phyloP scores from a whole-genome alignment of 2,113 vertebrate species.

The Azemiops feae region DNA sequence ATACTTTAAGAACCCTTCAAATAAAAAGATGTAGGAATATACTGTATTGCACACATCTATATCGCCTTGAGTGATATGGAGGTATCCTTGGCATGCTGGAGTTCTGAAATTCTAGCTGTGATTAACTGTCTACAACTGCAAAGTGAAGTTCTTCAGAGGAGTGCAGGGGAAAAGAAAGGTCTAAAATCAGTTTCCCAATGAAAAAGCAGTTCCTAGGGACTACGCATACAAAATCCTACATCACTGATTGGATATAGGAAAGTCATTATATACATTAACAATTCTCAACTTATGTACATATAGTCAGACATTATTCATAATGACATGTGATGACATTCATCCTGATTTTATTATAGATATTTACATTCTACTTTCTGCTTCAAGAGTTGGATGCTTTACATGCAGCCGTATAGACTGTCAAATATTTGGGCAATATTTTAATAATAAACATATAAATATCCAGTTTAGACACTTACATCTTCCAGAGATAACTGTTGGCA shows the following conservation, averaged over 20 bases:
- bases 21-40: not conserved
- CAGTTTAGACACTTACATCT: conserved; percentile 45
- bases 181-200: not conserved
- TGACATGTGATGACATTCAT: not conserved
- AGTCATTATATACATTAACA: not conserved
- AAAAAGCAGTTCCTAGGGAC: not conserved
- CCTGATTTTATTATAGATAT: not conserved
- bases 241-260: not conserved
- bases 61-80: not conserved
- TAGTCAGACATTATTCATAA: not conserved
- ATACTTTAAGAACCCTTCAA: not conserved
- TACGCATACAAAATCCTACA: not conserved
- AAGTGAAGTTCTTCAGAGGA: not conserved
- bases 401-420: not conserved
- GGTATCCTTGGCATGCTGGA: not conserved
- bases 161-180: not conserved
- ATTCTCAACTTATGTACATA: not conserved
- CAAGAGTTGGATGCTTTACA: not conserved
- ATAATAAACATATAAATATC: conserved; percentile 23
- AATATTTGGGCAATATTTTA: conserved; percentile 18
- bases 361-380: not conserved
- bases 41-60: not conserved
- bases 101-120: not conserved
- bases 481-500: conserved; percentile 47
- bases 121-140: not conserved